These are phyloP conservation scores for Urocolius indicus DNA, from an alignment of 2,113 vertebrate species.

Conservation along the genomic window DNA sequence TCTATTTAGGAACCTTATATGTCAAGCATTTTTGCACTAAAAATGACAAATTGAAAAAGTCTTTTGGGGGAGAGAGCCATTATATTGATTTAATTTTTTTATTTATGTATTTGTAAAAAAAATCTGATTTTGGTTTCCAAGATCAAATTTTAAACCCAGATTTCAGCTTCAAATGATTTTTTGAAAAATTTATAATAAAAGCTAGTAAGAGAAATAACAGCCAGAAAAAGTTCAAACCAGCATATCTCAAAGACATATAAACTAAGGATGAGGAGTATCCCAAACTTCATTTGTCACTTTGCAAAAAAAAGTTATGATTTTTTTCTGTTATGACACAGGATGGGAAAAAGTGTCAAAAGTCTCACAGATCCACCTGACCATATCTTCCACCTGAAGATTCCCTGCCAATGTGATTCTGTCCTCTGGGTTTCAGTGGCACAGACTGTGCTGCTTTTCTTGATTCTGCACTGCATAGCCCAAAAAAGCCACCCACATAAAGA, in stretches of 20 bases:
- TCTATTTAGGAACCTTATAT: not conserved
- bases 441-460: not conserved
- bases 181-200: not conserved
- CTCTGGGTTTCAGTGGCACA: not conserved
- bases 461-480: not conserved
- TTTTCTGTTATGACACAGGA: not conserved
- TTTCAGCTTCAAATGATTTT: not conserved
- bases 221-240: not conserved
- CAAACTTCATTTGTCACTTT: not conserved
- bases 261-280: not conserved
- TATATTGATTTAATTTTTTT: not conserved
- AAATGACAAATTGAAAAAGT: not conserved
- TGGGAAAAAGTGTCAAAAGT: not conserved
- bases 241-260: not conserved
- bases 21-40: not conserved
- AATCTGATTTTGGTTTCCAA: not conserved
- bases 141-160: not conserved
- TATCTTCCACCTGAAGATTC: not conserved
- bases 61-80: accelerated
- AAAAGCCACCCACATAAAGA: accelerated
- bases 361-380: not conserved
- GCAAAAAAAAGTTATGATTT: not conserved
- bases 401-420: not conserved
- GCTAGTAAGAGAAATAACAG: not conserved
- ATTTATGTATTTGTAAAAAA: not conserved